Percentiles rank a stretch among this genome's conserved stretches.
These are phyloP conservation scores for Drosophila phalerata DNA, from an alignment of 2,888 invertebrate genomes.

Conservation along the genomic window DNA sequence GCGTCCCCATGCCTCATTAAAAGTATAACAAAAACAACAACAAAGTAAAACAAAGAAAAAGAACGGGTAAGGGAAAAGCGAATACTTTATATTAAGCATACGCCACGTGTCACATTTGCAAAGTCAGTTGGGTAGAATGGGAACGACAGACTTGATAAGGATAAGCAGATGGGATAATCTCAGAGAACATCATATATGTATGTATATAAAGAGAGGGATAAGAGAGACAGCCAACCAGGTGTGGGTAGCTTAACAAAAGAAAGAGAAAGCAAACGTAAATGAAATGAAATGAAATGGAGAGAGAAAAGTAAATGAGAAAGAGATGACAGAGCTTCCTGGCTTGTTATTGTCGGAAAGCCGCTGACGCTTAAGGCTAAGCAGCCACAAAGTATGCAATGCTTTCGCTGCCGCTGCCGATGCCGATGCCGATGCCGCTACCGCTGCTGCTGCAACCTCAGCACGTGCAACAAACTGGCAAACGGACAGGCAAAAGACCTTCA, in stretches of 20 bases:
- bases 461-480: constrained; percentile 14
- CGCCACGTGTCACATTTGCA: constrained; percentile 44
- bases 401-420: background rate
- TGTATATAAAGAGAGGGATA: background rate
- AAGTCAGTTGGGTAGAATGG: background rate
- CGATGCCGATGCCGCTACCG: constrained; percentile 7
- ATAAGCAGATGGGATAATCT: constrained; percentile 8
- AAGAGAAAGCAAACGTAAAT: background rate
- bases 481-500: constrained; percentile 21
- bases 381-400: constrained; percentile 39
- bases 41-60: background rate
- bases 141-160: constrained; percentile 12
- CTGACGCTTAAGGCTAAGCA: constrained; percentile 21
- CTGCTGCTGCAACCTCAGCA: constrained; percentile 16
- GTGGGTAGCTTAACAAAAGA: background rate
- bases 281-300: background rate
- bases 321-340: constrained; percentile 2
- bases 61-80: background rate
- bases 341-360: constrained; percentile 12
- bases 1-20: background rate
- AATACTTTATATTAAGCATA: constrained; percentile 49
- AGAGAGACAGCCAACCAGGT: background rate
- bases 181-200: background rate
- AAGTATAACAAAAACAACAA: background rate
- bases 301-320: constrained; percentile 1